Conservation (phyloP, 30 jellyfish, hydroid and myxozoan species). For the Nemopilema nomurai region DNA sequence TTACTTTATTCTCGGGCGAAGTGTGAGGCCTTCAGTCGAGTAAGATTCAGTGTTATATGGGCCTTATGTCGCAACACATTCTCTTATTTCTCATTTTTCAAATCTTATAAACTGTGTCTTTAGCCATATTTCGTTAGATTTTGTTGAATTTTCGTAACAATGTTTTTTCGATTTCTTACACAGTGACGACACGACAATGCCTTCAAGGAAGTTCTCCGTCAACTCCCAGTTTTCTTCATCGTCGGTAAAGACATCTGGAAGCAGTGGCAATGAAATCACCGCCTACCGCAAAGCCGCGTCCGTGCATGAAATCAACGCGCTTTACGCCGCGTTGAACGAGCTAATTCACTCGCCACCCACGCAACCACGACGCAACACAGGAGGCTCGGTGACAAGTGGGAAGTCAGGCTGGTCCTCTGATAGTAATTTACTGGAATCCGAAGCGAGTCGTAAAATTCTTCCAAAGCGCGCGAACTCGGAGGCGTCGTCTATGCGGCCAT, state of each 20-base stretch:
- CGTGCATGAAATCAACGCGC: conserved; percentile 53
- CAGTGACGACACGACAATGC: conserved; percentile 62
- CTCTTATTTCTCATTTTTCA: neutral
- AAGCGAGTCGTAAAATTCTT: neutral
- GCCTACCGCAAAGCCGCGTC: conserved; percentile 62
- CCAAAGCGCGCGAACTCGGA: conserved; percentile 45
- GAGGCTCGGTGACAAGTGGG: conserved; percentile 4
- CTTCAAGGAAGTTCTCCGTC: conserved; percentile 53
- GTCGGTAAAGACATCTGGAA: conserved; percentile 43
- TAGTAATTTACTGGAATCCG: conserved; percentile 11
- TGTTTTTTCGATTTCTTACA: neutral
- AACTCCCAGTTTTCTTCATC: conserved; percentile 37
- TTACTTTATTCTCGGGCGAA: neutral
- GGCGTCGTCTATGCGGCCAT: conserved; percentile 31
- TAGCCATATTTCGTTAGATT: neutral
- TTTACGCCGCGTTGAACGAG: conserved; percentile 52
- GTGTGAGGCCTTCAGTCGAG: neutral
- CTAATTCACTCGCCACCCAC: conserved; percentile 44
- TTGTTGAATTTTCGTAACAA: too few species aligned
- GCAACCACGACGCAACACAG: conserved; percentile 18
- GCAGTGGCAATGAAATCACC: conserved; percentile 23
- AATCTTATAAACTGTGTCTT: neutral
- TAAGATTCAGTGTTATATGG: neutral
- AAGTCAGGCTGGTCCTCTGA: conserved; percentile 51
- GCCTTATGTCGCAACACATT: neutral